Evolutionary conservation across 1,140 invertebrate species (phyloP).

Genomic region (Formica exsecta): DNA sequence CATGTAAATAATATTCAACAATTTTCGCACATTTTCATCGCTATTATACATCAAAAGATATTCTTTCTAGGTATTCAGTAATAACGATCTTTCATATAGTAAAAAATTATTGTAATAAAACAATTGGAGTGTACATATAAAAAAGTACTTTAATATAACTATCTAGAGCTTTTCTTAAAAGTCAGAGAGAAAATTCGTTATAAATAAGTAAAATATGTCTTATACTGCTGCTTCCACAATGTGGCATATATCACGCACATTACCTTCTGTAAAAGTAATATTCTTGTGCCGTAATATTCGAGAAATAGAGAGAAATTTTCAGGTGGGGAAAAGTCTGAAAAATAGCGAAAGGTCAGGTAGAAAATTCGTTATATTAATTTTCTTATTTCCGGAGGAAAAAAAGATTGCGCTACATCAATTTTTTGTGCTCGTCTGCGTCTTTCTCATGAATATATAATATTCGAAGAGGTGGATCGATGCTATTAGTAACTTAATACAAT

Average conservation of each 20-base stretch:
- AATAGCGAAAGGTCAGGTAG: background rate
- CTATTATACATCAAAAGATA: background rate
- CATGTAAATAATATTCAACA: background rate
- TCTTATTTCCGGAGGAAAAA: background rate
- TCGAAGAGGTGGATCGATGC: background rate
- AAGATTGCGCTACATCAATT: conserved; percentile 14
- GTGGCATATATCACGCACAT: background rate
- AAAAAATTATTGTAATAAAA: conserved; percentile 19
- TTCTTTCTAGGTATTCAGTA: background rate
- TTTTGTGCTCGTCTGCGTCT: background rate
- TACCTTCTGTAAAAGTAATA: background rate
- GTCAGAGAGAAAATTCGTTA: too few species aligned
- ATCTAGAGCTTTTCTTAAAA: too few species aligned
- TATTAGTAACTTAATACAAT: conserved; percentile 34
- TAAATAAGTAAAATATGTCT: background rate
- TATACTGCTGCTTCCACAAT: background rate
- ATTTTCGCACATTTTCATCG: conserved; percentile 1
- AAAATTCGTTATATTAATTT: background rate
- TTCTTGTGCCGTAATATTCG: background rate
- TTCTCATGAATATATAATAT: background rate
- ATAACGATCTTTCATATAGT: background rate
- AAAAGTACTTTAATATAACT: background rate
- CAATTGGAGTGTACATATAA: background rate
- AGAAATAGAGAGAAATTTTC: background rate
- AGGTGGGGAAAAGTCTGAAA: background rate